phyloP scores from a whole-genome alignment of 2,113 vertebrate species.

The Tenebrosternarchus preto region DNA sequence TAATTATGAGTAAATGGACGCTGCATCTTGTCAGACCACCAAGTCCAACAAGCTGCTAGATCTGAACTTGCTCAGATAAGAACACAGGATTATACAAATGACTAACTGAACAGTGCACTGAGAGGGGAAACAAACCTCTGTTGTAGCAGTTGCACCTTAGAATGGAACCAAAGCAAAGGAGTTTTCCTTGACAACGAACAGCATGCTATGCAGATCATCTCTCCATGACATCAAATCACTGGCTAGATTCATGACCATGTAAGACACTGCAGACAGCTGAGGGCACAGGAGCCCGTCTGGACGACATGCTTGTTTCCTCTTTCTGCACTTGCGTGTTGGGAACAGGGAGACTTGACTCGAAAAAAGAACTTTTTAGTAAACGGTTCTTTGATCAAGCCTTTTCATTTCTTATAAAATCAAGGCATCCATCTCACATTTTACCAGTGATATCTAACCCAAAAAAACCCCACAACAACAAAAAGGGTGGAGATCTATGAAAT shows the following conservation, averaged over 20 bases:
- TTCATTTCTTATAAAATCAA: constrained; percentile 39
- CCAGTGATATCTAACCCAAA: constrained; percentile 22
- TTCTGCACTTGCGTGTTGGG: neutral
- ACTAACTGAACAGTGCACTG: too few relatives aligned
- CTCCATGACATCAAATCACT: constrained; percentile 10
- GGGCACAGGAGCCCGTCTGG: constrained; percentile 25
- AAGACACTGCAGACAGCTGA: constrained; percentile 18
- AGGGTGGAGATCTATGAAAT: constrained; percentile 9
- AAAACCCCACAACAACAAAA: neutral
- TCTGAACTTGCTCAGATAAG: too few relatives aligned
- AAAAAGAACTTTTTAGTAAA: constrained; percentile 29
- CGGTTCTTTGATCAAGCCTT: constrained; percentile 31
- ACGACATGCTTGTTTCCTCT: neutral
- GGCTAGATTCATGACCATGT: constrained; percentile 25
- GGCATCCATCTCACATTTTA: constrained; percentile 27
- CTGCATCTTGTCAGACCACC: too few relatives aligned
- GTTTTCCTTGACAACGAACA: neutral
- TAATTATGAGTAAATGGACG: too few relatives aligned
- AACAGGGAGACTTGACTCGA: neutral
- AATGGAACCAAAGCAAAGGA: too few relatives aligned
- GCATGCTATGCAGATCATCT: constrained; percentile 30
- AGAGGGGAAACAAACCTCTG: neutral
- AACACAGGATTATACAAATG: neutral
- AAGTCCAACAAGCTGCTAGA: too few relatives aligned
- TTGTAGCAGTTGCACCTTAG: neutral